Percentiles rank a stretch among this genome's conserved stretches.
These are phyloP conservation scores for Alosa alosa DNA, from an alignment of 2,113 vertebrate genomes.

Conservation along the genomic window DNA sequence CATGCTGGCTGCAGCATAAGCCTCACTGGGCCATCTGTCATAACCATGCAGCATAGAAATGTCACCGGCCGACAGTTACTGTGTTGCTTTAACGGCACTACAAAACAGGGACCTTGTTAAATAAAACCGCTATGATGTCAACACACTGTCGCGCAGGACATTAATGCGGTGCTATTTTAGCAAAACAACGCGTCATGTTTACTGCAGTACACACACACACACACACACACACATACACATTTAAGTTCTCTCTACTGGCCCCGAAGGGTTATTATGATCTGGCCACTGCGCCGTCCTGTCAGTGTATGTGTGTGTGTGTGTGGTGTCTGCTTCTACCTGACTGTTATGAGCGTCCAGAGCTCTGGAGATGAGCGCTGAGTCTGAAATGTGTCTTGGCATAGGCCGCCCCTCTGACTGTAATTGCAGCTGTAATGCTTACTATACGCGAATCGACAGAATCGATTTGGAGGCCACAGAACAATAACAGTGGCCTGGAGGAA, in stretches of 20 bases:
- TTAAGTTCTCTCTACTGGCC: slow-evolving; percentile 9
- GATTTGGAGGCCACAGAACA: neutral
- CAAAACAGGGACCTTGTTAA: slow-evolving; percentile 13
- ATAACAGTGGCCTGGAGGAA: neutral
- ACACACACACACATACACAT: slow-evolving; percentile 24
- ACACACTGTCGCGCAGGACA: neutral
- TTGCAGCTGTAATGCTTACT: slow-evolving; percentile 3
- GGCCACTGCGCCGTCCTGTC: neutral
- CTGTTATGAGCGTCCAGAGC: neutral
- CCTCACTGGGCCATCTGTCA: neutral
- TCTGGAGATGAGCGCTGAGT: neutral
- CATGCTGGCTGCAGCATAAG: neutral
- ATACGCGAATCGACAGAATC: neutral
- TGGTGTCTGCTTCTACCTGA: neutral
- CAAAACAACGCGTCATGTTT: neutral
- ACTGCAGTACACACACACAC: slow-evolving; percentile 15
- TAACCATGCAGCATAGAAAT: neutral
- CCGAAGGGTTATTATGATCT: neutral
- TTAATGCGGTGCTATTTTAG: neutral
- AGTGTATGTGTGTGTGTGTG: neutral
- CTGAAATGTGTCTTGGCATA: neutral
- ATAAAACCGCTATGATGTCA: neutral
- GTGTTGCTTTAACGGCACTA: neutral
- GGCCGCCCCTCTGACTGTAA: neutral
- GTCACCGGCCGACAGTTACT: neutral